phyloP scores from a whole-genome alignment of 1,140 invertebrate species.

The Vanessa tameamea region DNA sequence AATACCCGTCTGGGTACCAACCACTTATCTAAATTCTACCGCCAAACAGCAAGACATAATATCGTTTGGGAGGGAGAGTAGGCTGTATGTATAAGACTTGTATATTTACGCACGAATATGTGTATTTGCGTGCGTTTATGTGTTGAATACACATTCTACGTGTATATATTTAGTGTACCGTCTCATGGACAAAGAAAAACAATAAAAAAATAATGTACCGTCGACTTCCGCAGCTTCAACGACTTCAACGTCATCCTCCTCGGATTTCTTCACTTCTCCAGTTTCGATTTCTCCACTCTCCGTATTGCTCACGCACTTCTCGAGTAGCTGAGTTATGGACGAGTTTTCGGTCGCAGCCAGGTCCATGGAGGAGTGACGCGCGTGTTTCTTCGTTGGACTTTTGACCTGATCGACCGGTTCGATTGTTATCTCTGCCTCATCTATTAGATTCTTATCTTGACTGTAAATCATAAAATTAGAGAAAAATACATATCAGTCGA shows the following conservation, averaged over 20 bases:
- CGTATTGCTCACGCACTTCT: slow-evolving; percentile 69
- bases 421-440: slow-evolving; percentile 73
- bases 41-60: too few relatives aligned
- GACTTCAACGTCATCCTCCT: slow-evolving; percentile 12
- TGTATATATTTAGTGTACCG: too few relatives aligned
- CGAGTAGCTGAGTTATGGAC: slow-evolving; percentile 72
- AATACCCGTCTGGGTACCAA: too few relatives aligned
- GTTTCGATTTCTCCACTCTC: slow-evolving; percentile 32
- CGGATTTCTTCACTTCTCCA: slow-evolving; percentile 30
- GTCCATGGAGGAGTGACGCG: slow-evolving; percentile 77
- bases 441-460: slow-evolving; percentile 69
- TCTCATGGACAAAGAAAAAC: too few relatives aligned
- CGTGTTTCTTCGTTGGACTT: slow-evolving; percentile 69
- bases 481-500: background rate
- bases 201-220: background rate
- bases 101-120: too few relatives aligned
- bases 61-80: too few relatives aligned
- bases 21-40: too few relatives aligned
- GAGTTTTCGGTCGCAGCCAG: slow-evolving; percentile 67
- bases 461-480: slow-evolving; percentile 38
- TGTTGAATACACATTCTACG: too few relatives aligned
- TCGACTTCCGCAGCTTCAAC: slow-evolving; percentile 22
- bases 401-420: slow-evolving; percentile 59
- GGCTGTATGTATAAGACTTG: too few relatives aligned
- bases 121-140: too few relatives aligned